phyloP scores from a whole-genome alignment of 92 coral and sea anemone species.

The Zoanthus sociatus region DNA sequence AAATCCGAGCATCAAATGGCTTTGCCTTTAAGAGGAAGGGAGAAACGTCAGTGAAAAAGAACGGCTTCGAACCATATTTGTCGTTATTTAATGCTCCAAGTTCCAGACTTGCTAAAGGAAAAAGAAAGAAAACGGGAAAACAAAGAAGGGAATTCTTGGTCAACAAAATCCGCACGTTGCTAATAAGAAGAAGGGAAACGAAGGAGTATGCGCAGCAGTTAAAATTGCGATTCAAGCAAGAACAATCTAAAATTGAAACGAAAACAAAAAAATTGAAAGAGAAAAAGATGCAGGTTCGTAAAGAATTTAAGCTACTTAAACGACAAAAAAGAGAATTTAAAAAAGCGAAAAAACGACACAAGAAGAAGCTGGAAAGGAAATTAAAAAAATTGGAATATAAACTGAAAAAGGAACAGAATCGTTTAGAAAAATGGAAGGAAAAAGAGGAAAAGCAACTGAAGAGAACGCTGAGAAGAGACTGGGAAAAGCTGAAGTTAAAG shows the following conservation, averaged over 20 bases:
- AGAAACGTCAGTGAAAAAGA: background rate
- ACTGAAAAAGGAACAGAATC: slow-evolving; percentile 67
- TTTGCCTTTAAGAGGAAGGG: background rate
- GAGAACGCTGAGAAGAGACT: slow-evolving; percentile 62
- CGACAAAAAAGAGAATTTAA: slow-evolving; percentile 61
- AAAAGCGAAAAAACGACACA: slow-evolving; percentile 35
- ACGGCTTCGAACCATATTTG: background rate
- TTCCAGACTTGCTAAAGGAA: background rate
- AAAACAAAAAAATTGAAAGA: slow-evolving; percentile 7
- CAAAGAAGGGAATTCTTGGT: background rate
- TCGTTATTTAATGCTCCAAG: slow-evolving; percentile 10
- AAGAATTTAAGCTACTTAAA: slow-evolving; percentile 43
- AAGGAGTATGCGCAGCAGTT: slow-evolving; percentile 2
- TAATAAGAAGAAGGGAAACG: slow-evolving; percentile 12
- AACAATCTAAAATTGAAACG: slow-evolving; percentile 7
- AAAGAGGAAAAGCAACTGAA: slow-evolving; percentile 62
- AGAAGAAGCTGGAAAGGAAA: slow-evolving; percentile 38
- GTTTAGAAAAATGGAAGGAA: slow-evolving; percentile 70
- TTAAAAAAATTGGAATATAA: slow-evolving; percentile 45
- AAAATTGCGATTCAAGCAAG: slow-evolving; percentile 1
- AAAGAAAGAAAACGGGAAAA: background rate
- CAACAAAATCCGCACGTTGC: slow-evolving; percentile 12
- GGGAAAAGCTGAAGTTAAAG: slow-evolving; percentile 53
- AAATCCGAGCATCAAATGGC: background rate
- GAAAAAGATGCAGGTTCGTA: background rate